These are phyloP conservation scores for Synergus itoensis DNA, from an alignment of 2,888 invertebrate genomes.

Conservation along the genomic window DNA sequence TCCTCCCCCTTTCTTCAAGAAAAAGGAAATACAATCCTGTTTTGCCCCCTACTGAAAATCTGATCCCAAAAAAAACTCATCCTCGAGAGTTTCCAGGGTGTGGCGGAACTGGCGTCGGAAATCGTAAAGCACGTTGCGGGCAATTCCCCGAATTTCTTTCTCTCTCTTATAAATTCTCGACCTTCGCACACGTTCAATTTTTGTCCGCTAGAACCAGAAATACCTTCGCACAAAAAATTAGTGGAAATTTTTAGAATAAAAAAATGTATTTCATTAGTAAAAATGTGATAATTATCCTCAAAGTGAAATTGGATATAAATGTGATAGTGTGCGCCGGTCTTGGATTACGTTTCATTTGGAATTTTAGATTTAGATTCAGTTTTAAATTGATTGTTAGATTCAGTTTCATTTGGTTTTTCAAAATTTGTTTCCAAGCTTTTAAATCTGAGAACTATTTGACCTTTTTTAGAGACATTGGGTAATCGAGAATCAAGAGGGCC, in stretches of 20 bases:
- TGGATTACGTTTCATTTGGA: conserved; percentile 8
- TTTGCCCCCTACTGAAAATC: neutral
- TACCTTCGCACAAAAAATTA: neutral
- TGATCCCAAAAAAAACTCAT: neutral
- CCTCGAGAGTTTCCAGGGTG: conserved; percentile 48
- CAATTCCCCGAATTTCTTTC: conserved; percentile 8
- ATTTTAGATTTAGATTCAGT: neutral
- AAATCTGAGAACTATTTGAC: neutral
- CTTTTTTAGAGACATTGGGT: conserved; percentile 5
- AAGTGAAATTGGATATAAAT: conserved; percentile 5
- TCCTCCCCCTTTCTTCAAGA: neutral
- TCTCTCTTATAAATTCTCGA: neutral
- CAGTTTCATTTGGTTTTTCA: neutral
- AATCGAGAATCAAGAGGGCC: neutral
- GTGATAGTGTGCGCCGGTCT: neutral
- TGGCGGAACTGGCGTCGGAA: conserved; percentile 46
- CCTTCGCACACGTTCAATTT: conserved; percentile 24
- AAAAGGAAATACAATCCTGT: neutral
- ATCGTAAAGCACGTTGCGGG: conserved; percentile 18
- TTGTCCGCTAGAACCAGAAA: neutral
- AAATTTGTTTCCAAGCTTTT: conserved; percentile 11
- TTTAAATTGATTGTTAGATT: neutral
- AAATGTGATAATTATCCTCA: neutral
- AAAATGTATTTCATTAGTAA: neutral
- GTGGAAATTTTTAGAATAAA: neutral